A percentile compares a stretch with the other conserved stretches of the same genome.
Conservation (phyloP, 2,113 vertebrate species). For the Scomber japonicus region DNA sequence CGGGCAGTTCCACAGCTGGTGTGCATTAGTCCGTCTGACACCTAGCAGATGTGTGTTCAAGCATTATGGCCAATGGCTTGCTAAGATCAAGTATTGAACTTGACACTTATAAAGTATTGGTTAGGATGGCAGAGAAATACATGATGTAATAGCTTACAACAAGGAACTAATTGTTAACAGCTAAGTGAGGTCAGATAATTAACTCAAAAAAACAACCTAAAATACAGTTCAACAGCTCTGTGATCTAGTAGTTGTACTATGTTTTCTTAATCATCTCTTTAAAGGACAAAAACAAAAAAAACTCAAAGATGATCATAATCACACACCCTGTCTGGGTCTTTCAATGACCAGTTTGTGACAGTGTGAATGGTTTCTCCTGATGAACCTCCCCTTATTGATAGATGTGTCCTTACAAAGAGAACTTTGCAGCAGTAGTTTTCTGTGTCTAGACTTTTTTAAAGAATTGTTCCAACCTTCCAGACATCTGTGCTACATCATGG, state of each 20-base stretch:
- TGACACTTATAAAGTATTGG: not conserved
- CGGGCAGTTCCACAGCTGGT: constrained; percentile 60
- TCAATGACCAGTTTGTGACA: not conserved
- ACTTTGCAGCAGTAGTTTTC: not conserved
- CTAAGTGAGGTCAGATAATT: constrained; percentile 4
- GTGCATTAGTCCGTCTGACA: constrained; percentile 65
- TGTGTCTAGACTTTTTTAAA: constrained; percentile 22
- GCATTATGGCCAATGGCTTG: constrained; percentile 5
- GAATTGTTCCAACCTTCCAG: constrained; percentile 51
- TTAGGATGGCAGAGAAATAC: not conserved
- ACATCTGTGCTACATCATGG: constrained; percentile 66
- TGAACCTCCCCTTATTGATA: not conserved
- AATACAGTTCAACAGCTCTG: not conserved
- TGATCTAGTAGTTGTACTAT: not conserved
- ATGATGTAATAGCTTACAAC: not conserved
- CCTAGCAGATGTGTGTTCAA: constrained; percentile 66
- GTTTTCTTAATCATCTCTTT: not conserved
- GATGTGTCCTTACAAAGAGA: constrained; percentile 6
- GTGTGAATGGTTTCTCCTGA: not conserved
- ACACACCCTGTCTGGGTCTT: not conserved
- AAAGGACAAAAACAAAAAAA: not conserved
- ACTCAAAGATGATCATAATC: not conserved
- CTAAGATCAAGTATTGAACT: constrained; percentile 30
- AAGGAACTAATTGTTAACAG: not conserved
- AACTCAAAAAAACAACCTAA: not conserved